Evolutionary conservation across 92 coral and sea anemone genomes (phyloP), one percentile per base, ranked within the genome.

Genomic region (Umimayanthus kanabou): DNA sequence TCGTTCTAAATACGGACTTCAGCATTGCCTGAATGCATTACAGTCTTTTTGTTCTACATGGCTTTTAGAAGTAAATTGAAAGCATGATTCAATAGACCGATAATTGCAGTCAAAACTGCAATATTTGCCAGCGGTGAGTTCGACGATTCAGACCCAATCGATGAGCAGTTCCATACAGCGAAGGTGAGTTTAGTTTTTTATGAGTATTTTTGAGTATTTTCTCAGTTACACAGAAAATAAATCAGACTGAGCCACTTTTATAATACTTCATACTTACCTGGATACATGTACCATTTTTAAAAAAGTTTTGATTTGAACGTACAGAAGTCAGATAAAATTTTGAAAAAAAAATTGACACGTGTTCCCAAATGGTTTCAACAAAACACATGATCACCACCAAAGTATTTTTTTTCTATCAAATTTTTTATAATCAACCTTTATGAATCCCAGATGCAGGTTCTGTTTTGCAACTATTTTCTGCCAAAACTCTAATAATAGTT

Each of bases 281-380:
- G 39, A 79, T 79, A 79, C 22, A 50, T 74, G 79, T 74, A 74
- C 50, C 79, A 18, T 80, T 53, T 50, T 47, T 6, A 1, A 79
- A 79, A 79, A 79, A 6, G 84, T 79, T 79, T 79, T 43, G 67
- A 78, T 78, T 25, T 78, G 81, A 47, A 78, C 81, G 81, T 43
- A 25, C 82, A 79, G 43, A 79, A n/a, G 39, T 79, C 65, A 79
- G 65, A 74, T 74, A 79, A 43, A 50, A 47, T 78, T 78, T 78
- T 25, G 61, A 78, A 78, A 78, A 78, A 78, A 39, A 78, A 78
- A 49, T 79, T 79, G 82, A 53, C n/a, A 79, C 22, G 69, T 79
- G 82, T 79, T 79, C 70, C 66, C 82, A 78, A 78, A 22, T 18
- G n/a, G 64, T 78, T 45, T 47, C 66, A 78, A 78, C 18, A 78